These are phyloP conservation scores for Pyralis farinalis DNA, from an alignment of 2,888 invertebrate species.

Conservation along the genomic window DNA sequence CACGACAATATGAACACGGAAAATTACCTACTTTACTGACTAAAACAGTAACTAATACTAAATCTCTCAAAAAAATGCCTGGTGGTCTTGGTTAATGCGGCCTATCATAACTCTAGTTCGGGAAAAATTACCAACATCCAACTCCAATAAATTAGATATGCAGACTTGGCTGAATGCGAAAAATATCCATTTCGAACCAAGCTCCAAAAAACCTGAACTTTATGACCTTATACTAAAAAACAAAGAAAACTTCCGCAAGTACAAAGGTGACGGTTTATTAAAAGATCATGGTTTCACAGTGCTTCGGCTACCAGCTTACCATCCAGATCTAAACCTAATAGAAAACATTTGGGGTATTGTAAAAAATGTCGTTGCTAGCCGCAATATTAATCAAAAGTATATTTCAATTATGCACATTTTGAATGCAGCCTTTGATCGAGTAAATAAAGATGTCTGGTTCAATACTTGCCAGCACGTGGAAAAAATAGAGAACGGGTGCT, in stretches of 20 bases:
- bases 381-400: too few species aligned
- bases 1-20: conserved; percentile 29
- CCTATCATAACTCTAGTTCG: conserved; percentile 26
- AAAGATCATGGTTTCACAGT: neutral
- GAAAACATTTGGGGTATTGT: too few species aligned
- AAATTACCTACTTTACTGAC: too few species aligned
- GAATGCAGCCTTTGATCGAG: too few species aligned
- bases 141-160: conserved; percentile 21
- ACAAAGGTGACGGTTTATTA: conserved; percentile 1
- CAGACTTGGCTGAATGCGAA: conserved; percentile 18
- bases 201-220: conserved; percentile 15
- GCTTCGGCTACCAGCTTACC: conserved; percentile 5
- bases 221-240: conserved; percentile 14
- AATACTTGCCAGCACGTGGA: too few species aligned
- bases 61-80: conserved; percentile 23
- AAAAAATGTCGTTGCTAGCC: too few species aligned
- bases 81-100: conserved; percentile 22
- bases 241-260: conserved; percentile 10
- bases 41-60: too few species aligned
- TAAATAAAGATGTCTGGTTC: too few species aligned
- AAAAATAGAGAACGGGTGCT: too few species aligned
- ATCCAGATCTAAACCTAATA: conserved; percentile 6
- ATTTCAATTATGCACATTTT: too few species aligned
- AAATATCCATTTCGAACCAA: conserved; percentile 9
- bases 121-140: conserved; percentile 18